Evolutionary conservation across 2,888 invertebrate species (phyloP), one percentile per base, ranked within the genome.

Genomic region (Drosophila mayaguana): DNA sequence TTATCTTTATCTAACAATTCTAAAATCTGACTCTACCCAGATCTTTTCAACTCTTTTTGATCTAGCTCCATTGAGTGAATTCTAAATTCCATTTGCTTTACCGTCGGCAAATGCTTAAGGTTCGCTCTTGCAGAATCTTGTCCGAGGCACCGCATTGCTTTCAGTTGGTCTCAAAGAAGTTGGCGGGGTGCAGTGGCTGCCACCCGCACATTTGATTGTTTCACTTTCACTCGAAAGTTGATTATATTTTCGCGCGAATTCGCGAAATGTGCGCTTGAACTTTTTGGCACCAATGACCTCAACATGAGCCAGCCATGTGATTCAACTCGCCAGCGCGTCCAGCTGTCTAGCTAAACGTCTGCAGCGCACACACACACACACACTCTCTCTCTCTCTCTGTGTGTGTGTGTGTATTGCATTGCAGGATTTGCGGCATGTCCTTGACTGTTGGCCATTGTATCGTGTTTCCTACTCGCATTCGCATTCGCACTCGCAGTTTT

Each of bases 171-270:
- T 9, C 48, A 34, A 14, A 34, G 55, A 46, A 48, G 48, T 50
- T 48, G 25, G n/a, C 16, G 45, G 22, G 51, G 28, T 38, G 40
- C 45, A 53, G 11, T 11, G 16, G 16, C 22, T 16, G 48, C 38
- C 53, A 25, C 40, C 60, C 55, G 18, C 59, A n/a, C 70, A 55
- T 70, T 80, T 82, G 69, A 83, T 88, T 79, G 72, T 83, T 83
- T 83, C 83, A 88, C 86, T 86, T 88, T 85, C 88, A 63, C 72
- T 74, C 64, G 59, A 81, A 84, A 86, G 89, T 86, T 88, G 89
- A 88, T 86, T 86, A 86, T 81, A 67, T 84, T 86, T 76, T 72
- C 75, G 78, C 78, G 82, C 65, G 75, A 56, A 72, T 69, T 74
- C 66, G 68, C 77, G 72, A 34, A 50, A 32, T 51, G 51, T 51